Evolutionary conservation across 2,888 invertebrate species (phyloP).

Genomic region (Neria commutata): DNA sequence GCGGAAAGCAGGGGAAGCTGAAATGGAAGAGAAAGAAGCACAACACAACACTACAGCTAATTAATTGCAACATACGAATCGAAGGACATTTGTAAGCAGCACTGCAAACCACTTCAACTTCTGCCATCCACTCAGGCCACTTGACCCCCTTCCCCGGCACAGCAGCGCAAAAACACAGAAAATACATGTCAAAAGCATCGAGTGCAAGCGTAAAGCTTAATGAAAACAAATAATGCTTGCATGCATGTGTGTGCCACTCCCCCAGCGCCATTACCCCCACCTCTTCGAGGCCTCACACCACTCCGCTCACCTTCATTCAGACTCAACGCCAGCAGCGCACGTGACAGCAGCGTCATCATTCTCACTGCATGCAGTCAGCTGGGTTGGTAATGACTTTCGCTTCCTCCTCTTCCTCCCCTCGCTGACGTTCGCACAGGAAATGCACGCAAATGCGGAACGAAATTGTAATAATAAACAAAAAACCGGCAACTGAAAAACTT

Average conservation of each 20-base stretch:
- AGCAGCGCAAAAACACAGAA: constrained; percentile 9
- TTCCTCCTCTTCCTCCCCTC: no score
- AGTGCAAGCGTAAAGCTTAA: constrained; percentile 51
- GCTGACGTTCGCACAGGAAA: background rate
- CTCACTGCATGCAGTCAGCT: background rate
- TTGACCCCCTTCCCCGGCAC: constrained; percentile 19
- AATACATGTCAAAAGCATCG: constrained; percentile 47
- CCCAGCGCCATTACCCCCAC: background rate
- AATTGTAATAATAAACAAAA: background rate
- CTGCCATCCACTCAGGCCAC: no score
- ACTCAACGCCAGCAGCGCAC: background rate
- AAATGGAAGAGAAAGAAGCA: constrained; percentile 8
- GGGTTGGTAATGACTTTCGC: no score
- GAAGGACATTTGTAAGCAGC: constrained; percentile 50
- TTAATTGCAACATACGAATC: constrained; percentile 47
- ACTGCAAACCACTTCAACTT: background rate
- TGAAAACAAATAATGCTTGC: constrained; percentile 53
- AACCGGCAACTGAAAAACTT: background rate
- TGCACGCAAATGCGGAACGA: constrained; percentile 1
- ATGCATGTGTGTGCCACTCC: constrained; percentile 43
- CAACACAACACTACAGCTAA: constrained; percentile 33
- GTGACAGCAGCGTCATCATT: background rate
- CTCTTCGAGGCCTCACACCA: no score
- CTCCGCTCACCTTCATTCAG: background rate
- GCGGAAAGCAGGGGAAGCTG: background rate